A percentile compares a stretch with the other conserved stretches of the same genome.
These are phyloP conservation scores for Ceuthmochares aereus DNA, from an alignment of 2,113 vertebrate species.

Conservation along the genomic window DNA sequence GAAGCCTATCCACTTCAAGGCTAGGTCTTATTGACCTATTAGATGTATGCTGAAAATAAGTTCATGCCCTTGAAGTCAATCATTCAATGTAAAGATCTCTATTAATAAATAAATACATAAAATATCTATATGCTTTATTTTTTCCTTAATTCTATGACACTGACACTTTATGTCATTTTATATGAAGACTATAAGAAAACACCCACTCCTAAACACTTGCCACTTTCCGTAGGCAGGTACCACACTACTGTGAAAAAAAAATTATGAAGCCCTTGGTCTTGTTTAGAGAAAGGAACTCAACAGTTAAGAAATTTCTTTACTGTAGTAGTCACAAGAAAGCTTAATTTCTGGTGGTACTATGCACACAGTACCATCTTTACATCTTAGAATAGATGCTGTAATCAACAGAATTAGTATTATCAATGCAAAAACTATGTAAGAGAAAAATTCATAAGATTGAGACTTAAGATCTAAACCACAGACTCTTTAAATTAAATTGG, in stretches of 20 bases:
- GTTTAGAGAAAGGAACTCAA: neutral
- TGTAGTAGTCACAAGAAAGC: neutral
- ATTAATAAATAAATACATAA: neutral
- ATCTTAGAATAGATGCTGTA: neutral
- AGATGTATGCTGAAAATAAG: neutral
- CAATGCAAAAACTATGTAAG: neutral
- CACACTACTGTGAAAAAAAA: neutral
- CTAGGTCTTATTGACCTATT: neutral
- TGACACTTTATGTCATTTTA: neutral
- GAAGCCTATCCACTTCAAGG: neutral
- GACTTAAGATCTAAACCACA: neutral
- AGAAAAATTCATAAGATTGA: neutral
- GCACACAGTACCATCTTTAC: neutral
- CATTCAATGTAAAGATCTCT: neutral
- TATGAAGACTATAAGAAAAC: neutral
- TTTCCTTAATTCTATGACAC: neutral
- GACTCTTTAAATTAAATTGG: neutral
- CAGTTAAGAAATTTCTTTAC: neutral
- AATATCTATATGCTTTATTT: neutral
- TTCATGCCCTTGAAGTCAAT: neutral
- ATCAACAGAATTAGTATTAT: neutral
- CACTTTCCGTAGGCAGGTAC: neutral
- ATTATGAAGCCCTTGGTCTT: neutral
- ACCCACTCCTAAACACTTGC: neutral
- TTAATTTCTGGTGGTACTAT: neutral